Evolutionary conservation across 1,140 invertebrate species (phyloP).

Genomic region (Melanaphis sacchari): DNA sequence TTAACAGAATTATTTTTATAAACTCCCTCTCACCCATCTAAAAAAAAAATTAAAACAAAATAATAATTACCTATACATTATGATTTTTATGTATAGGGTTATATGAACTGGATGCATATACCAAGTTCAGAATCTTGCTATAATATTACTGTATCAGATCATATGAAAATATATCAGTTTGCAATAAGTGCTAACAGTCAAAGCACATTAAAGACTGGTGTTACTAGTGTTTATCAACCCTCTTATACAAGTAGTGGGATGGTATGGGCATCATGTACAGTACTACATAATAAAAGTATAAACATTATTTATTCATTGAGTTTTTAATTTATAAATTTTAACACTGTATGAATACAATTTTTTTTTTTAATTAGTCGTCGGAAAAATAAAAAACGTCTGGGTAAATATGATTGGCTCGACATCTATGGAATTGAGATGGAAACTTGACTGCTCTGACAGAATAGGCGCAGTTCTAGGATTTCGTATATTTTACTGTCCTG

Average conservation of each 20-base stretch:
- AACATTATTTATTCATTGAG: neutral
- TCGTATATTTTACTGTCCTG: constrained; percentile 74
- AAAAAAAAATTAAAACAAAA: constrained; percentile 52
- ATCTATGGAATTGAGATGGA: constrained; percentile 73
- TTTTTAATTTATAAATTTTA: neutral
- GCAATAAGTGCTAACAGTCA: constrained; percentile 76
- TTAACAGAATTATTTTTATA: neutral
- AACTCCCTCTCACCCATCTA: too few species aligned
- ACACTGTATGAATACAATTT: neutral
- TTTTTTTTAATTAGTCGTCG: constrained; percentile 64
- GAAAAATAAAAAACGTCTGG: constrained; percentile 73
- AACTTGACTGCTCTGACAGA: constrained; percentile 74
- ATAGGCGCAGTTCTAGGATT: constrained; percentile 72
- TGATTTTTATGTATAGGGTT: constrained; percentile 65
- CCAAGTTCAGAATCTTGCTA: constrained; percentile 64
- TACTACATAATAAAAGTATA: constrained; percentile 71
- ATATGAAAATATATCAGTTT: constrained; percentile 70
- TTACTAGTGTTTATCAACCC: neutral
- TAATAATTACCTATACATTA: neutral
- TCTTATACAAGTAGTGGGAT: constrained; percentile 72
- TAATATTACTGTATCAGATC: constrained; percentile 67
- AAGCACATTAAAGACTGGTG: constrained; percentile 59
- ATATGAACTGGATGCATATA: constrained; percentile 69
- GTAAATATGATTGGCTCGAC: constrained; percentile 69
- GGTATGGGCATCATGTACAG: constrained; percentile 78